Conservation (phyloP, 2,797 vertebrate genomes). For the Melanitta fusca region DNA sequence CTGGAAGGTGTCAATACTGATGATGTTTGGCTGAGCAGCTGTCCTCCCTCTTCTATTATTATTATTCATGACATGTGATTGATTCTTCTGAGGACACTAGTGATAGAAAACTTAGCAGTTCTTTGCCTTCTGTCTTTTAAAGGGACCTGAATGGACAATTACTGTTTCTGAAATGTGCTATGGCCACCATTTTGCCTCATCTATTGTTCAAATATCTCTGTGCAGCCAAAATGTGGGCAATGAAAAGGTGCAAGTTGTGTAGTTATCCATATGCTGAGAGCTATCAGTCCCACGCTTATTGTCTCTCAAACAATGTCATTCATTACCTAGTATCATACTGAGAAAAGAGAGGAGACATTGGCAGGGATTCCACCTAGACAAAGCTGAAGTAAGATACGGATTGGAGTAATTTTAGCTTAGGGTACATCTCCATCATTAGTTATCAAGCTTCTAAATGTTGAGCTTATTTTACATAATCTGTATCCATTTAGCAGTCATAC, state of each 20-base stretch:
- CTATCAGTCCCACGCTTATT: constrained; percentile 18
- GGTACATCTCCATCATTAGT: not conserved
- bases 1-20: constrained; percentile 45
- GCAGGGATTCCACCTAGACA: not conserved
- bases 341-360: not conserved
- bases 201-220: not conserved
- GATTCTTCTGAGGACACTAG: constrained; percentile 1
- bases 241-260: constrained; percentile 40
- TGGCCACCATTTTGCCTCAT: not conserved
- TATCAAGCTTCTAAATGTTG: not conserved
- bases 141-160: constrained; percentile 29
- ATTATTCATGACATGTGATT: not conserved
- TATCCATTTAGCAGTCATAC: not conserved
- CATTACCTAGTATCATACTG: constrained; percentile 1
- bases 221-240: constrained; percentile 5
- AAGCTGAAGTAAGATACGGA: not conserved
- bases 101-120: constrained; percentile 15
- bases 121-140: constrained; percentile 14
- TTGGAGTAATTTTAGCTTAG: not conserved
- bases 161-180: constrained; percentile 13
- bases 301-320: not conserved
- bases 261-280: constrained; percentile 53
- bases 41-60: constrained; percentile 25
- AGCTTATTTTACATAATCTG: not conserved
- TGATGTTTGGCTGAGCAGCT: constrained; percentile 24